These are phyloP conservation scores for Neocrepidodera transversa DNA, from an alignment of 2,888 invertebrate species.

Conservation along the genomic window DNA sequence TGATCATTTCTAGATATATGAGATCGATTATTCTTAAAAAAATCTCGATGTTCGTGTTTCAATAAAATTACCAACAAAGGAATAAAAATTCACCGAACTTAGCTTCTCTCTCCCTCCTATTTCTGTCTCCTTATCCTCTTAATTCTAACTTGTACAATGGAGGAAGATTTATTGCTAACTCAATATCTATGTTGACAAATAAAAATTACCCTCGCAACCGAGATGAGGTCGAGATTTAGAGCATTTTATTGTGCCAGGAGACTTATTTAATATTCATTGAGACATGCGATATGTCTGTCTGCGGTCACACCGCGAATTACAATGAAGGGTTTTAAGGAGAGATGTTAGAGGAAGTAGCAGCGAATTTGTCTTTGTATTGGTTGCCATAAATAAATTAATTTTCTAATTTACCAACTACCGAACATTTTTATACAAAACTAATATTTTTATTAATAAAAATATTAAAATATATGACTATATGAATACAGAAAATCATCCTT, in stretches of 20 bases:
- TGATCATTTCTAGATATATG: no score
- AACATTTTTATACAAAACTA: no score
- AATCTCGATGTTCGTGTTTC: background rate
- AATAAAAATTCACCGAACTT: constrained; percentile 26
- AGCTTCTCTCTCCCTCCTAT: constrained; percentile 23
- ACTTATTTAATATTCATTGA: constrained; percentile 33
- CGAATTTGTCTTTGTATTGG: no score
- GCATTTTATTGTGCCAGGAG: constrained; percentile 32
- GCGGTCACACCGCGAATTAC: constrained; percentile 40
- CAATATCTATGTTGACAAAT: constrained; percentile 40
- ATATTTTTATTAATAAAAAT: no score
- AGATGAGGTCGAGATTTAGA: constrained; percentile 37
- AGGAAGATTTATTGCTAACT: constrained; percentile 33
- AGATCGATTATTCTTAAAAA: no score
- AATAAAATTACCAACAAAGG: constrained; percentile 27
- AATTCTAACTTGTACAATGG: constrained; percentile 20
- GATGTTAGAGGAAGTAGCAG: background rate
- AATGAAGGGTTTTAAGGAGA: constrained; percentile 31
- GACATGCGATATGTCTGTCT: constrained; percentile 38
- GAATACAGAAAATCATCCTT: no score
- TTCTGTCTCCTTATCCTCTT: constrained; percentile 13
- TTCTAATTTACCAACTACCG: no score
- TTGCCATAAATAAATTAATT: no score
- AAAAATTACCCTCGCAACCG: constrained; percentile 39
- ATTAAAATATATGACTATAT: no score